A percentile compares a stretch with the other conserved stretches of the same genome.
Evolutionary conservation across 2,113 vertebrate genomes (phyloP).

Genomic region (Elgaria multicarinata): DNA sequence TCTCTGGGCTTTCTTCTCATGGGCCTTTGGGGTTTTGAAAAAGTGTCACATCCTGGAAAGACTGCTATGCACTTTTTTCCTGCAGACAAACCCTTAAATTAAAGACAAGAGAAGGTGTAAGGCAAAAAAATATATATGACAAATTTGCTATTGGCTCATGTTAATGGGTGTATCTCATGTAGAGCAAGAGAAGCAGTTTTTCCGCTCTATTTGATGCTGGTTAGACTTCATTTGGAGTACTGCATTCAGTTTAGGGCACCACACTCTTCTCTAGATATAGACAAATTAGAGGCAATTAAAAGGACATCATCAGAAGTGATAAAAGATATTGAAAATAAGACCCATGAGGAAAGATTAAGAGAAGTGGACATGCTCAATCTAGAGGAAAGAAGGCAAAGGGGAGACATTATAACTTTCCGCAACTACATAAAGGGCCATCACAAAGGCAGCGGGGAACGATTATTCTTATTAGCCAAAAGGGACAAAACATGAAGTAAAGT

Average conservation of each 20-base stretch:
- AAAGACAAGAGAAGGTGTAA: slow-evolving; percentile 41
- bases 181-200: slow-evolving; percentile 39
- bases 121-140: slow-evolving; percentile 38
- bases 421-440: slow-evolving; percentile 63
- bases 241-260: slow-evolving; percentile 15
- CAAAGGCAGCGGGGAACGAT: slow-evolving; percentile 52
- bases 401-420: slow-evolving; percentile 57
- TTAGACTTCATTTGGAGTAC: slow-evolving; percentile 36
- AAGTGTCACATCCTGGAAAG: background rate
- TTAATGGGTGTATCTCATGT: slow-evolving; percentile 44
- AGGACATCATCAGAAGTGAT: slow-evolving; percentile 55
- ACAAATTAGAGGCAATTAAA: slow-evolving; percentile 56
- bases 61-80: background rate
- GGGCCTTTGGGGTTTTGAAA: background rate
- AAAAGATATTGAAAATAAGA: slow-evolving; percentile 67
- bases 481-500: slow-evolving; percentile 66
- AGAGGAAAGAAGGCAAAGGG: slow-evolving; percentile 62
- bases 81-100: slow-evolving; percentile 4
- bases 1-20: background rate
- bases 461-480: slow-evolving; percentile 63
- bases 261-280: slow-evolving; percentile 57
- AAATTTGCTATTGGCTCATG: background rate
- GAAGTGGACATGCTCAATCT: slow-evolving; percentile 54
- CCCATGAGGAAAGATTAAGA: slow-evolving; percentile 63
- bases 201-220: slow-evolving; percentile 36